Percentiles rank a stretch among this genome's conserved stretches.
phyloP scores from a whole-genome alignment of 2,888 invertebrate genomes.

The Gymnoscelis rufifasciata region DNA sequence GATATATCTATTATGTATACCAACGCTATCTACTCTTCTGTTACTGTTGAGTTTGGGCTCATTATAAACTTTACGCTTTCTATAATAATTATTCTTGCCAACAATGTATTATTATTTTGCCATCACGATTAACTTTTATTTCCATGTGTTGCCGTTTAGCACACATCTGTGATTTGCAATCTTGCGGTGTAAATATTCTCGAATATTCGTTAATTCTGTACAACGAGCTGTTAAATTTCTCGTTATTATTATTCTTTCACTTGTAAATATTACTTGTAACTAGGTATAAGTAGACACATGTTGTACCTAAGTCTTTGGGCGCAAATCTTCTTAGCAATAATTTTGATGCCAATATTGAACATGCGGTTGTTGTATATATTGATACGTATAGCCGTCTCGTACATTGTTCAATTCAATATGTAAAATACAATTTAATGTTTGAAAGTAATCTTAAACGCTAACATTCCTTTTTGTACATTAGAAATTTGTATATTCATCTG shows the following conservation, averaged over 20 bases:
- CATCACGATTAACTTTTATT: conserved; percentile 9
- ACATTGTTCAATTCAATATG: conserved; percentile 43
- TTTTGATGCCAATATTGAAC: conserved; percentile 70
- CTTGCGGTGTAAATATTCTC: conserved; percentile 72
- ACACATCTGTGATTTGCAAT: conserved; percentile 74
- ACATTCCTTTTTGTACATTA: conserved; percentile 58
- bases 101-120: conserved; percentile 25
- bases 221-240: conserved; percentile 57
- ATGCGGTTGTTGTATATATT: conserved; percentile 67
- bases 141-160: conserved; percentile 35
- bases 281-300: conserved; percentile 71
- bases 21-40: conserved; percentile 1
- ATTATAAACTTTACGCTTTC: conserved; percentile 16
- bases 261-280: conserved; percentile 72
- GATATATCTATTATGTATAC: not conserved
- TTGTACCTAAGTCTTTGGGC: conserved; percentile 68
- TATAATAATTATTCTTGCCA: conserved; percentile 26
- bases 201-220: conserved; percentile 72
- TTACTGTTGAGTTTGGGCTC: conserved; percentile 10
- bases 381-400: conserved; percentile 50
- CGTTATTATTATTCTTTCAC: conserved; percentile 59
- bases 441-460: conserved; percentile 73
- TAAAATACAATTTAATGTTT: conserved; percentile 45
- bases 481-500: not conserved
- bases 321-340: conserved; percentile 72